Evolutionary conservation across 2,888 invertebrate genomes (phyloP).

Genomic region (Cheilosia grossa): DNA sequence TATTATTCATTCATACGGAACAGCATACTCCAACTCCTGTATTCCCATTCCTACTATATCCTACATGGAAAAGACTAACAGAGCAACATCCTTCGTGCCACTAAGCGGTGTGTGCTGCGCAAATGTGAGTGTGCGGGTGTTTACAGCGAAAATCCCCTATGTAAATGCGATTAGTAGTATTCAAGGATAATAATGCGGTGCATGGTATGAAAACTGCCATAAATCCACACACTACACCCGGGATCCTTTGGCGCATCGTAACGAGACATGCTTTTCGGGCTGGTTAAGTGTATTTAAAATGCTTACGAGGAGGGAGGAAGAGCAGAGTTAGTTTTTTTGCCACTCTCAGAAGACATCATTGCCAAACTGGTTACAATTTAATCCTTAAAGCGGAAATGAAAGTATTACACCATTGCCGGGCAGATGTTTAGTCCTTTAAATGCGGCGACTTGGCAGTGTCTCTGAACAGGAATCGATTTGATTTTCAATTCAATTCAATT

Average conservation of each 20-base stretch:
- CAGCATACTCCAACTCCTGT: slow-evolving; percentile 1
- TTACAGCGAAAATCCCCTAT: slow-evolving; percentile 72
- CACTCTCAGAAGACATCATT: slow-evolving; percentile 56
- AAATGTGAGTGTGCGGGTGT: slow-evolving; percentile 37
- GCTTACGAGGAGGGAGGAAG: slow-evolving; percentile 29
- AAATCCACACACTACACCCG: slow-evolving; percentile 67
- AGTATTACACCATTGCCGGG: slow-evolving; percentile 24
- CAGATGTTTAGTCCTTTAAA: slow-evolving; percentile 51
- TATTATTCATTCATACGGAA: slow-evolving; percentile 72
- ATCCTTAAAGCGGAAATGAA: slow-evolving; percentile 73
- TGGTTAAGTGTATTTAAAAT: slow-evolving; percentile 69
- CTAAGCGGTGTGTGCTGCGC: slow-evolving; percentile 36
- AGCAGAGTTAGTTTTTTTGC: slow-evolving; percentile 14
- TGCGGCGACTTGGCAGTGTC: neutral
- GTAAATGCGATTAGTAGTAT: slow-evolving; percentile 74
- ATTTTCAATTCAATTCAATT: slow-evolving; percentile 29
- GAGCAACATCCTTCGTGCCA: slow-evolving; percentile 45
- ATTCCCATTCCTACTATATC: slow-evolving; percentile 10
- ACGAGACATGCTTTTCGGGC: slow-evolving; percentile 60
- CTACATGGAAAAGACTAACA: slow-evolving; percentile 47
- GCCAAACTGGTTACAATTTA: slow-evolving; percentile 58
- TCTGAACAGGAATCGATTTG: slow-evolving; percentile 56
- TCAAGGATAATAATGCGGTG: slow-evolving; percentile 74
- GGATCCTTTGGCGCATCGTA: slow-evolving; percentile 20
- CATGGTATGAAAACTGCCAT: slow-evolving; percentile 72